Evolutionary conservation across 2,113 vertebrate genomes (phyloP).

Genomic region (Apus apus): DNA sequence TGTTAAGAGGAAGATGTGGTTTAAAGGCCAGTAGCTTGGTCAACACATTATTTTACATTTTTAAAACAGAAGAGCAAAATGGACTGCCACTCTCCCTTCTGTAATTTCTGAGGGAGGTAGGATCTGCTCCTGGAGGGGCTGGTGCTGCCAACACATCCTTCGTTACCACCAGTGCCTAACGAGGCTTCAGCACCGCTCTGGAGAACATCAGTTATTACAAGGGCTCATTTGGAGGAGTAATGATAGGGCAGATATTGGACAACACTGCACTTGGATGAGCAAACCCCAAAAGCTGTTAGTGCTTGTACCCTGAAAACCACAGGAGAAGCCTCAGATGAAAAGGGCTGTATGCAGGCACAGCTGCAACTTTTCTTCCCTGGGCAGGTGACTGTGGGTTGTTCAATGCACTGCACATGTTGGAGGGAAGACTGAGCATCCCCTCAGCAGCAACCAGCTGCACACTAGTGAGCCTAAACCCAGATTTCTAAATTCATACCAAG

Average conservation of each 20-base stretch:
- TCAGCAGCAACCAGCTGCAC: background rate
- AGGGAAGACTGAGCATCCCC: background rate
- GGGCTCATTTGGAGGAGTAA: background rate
- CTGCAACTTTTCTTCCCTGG: background rate
- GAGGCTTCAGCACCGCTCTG: rapidly evolving
- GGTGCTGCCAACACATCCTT: background rate
- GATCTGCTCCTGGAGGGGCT: background rate
- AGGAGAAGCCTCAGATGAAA: background rate
- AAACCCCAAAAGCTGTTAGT: background rate
- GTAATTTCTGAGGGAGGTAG: rapidly evolving
- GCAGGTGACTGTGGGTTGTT: background rate
- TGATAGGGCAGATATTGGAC: rapidly evolving
- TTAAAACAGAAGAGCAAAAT: background rate
- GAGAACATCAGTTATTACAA: background rate
- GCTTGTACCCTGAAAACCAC: background rate
- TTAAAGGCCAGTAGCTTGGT: background rate
- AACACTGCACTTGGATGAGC: background rate
- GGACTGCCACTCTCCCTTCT: background rate
- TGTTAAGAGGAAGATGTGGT: background rate
- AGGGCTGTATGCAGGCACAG: background rate
- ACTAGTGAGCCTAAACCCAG: background rate
- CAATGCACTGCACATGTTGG: background rate
- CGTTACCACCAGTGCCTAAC: rapidly evolving
- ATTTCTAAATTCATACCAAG: background rate
- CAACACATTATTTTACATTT: background rate